Conservation (phyloP, 1,140 invertebrate genomes). For the Metaphire vulgaris region DNA sequence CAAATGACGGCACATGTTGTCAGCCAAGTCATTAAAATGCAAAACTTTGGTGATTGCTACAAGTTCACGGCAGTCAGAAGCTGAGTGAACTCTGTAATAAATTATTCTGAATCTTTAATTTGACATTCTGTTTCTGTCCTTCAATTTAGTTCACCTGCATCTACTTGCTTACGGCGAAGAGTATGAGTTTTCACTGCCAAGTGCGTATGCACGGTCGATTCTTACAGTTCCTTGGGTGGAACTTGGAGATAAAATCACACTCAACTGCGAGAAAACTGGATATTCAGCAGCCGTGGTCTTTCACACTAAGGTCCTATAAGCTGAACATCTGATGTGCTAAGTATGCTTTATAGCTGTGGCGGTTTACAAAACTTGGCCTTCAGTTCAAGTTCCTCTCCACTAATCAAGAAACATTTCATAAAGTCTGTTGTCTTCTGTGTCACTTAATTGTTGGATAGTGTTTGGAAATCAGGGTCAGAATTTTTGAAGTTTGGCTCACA, state of each 20-base stretch:
- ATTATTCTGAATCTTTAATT: too few species aligned
- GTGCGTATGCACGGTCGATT: constrained; percentile 90
- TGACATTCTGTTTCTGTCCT: too few species aligned
- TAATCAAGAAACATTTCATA: neutral
- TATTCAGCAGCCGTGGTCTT: constrained; percentile 84
- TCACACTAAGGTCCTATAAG: constrained; percentile 67
- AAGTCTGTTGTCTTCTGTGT: neutral
- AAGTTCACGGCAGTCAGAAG: too few species aligned
- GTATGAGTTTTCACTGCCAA: constrained; percentile 88
- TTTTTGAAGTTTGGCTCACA: neutral
- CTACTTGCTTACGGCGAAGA: constrained; percentile 79
- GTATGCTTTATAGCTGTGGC: neutral
- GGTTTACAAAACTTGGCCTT: neutral
- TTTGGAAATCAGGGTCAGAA: neutral
- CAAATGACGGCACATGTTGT: too few species aligned
- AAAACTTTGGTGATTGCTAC: too few species aligned
- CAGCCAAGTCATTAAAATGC: too few species aligned
- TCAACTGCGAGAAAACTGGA: constrained; percentile 81
- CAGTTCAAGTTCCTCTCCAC: too few species aligned
- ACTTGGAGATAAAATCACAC: constrained; percentile 74
- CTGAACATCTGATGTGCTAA: neutral
- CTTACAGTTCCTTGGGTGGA: constrained; percentile 95
- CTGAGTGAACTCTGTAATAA: too few species aligned
- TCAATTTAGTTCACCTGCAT: constrained; percentile 62
- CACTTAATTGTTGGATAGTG: neutral